These are phyloP conservation scores for Lagria hirta DNA, from an alignment of 2,888 invertebrate genomes.

Conservation along the genomic window DNA sequence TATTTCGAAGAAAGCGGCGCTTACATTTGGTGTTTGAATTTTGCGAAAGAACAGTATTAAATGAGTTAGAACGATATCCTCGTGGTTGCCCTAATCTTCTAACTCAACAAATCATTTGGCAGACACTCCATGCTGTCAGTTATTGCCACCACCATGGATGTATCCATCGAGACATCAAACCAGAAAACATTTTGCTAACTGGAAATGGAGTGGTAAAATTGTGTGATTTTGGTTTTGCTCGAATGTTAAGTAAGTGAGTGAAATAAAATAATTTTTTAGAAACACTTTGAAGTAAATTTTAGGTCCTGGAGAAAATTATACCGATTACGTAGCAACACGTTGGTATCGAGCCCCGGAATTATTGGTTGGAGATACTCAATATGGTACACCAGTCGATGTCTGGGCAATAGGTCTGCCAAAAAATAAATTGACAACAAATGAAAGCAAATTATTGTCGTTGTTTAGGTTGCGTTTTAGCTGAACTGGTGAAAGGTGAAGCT, in stretches of 20 bases:
- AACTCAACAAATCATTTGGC: constrained; percentile 92
- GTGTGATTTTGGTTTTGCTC: constrained; percentile 98
- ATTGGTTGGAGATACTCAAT: constrained; percentile 94
- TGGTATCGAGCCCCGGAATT: constrained; percentile 99
- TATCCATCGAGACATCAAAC: constrained; percentile 96
- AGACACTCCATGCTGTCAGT: constrained; percentile 90
- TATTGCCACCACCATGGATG: constrained; percentile 97
- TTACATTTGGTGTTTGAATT: constrained; percentile 98
- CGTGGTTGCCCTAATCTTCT: constrained; percentile 88
- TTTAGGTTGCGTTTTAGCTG: constrained; percentile 83
- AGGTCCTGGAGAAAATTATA: constrained; percentile 96
- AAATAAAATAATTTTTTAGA: neutral
- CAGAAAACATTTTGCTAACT: constrained; percentile 96
- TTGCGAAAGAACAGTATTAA: constrained; percentile 95
- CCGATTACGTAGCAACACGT: constrained; percentile 98
- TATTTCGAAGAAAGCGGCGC: constrained; percentile 92
- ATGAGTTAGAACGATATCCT: constrained; percentile 89
- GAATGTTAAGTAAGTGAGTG: constrained; percentile 76
- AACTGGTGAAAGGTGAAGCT: constrained; percentile 85
- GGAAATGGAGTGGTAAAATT: constrained; percentile 92
- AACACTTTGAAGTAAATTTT: constrained; percentile 29
- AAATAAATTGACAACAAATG: neutral
- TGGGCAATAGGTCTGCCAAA: constrained; percentile 90
- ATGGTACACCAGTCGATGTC: constrained; percentile 91
- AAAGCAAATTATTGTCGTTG: neutral